Base-by-base conservation (phyloP, 37 sponge, comb jelly and placozoan species). In the Oscarella lobularis region DNA sequence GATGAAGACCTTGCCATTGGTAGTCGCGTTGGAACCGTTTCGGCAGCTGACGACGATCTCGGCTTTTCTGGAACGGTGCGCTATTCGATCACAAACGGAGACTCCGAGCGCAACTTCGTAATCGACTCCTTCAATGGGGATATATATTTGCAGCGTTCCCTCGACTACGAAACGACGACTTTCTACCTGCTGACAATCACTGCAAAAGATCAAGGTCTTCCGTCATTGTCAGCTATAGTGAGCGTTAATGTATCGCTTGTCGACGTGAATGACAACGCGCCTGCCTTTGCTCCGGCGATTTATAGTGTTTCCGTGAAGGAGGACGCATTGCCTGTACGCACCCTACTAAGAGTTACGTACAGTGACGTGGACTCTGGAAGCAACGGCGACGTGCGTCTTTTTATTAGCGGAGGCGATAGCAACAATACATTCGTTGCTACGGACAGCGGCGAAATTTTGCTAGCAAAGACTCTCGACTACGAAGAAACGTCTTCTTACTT, bases 351-450 rank as follows among this genome's bases (percentile, higher is more conserved):
- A 37, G 74, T 79, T 5, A 73, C 40, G 29, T 73, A 65, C 60
- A 37, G 35, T 40, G 80, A 79, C 35, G 66, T 33, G 2, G 80
- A 79, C 39, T 66, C 40, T 35, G 39, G 80, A 0, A 31, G 3
- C 3, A 39, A 39, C 33, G 73, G 72, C 35, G 40, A 20, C 4
- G 73, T 87, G 29, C 74, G 72, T 0, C 83, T 76, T 73, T 31
- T 67, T 3, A 67, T 79, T 29, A 38, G 40, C 9, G 41, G n/a
- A 0, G 39, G 73, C 36, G 36, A 79, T 35, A 35, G 29, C 6
- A 20, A 20, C 31, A 68, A 68, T 35, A 68, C 71, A 14, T 68
- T 68, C 31, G 60, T 48, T 20, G 60, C 20, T 20, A 9, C 9
- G 9, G 14, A 48, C 14, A 27, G 14, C 20, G 60, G 60, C 9